Percentiles rank a stretch among this genome's conserved stretches.
These are phyloP conservation scores for Chaenocephalus aceratus DNA, from an alignment of 2,113 vertebrate species.

Conservation along the genomic window DNA sequence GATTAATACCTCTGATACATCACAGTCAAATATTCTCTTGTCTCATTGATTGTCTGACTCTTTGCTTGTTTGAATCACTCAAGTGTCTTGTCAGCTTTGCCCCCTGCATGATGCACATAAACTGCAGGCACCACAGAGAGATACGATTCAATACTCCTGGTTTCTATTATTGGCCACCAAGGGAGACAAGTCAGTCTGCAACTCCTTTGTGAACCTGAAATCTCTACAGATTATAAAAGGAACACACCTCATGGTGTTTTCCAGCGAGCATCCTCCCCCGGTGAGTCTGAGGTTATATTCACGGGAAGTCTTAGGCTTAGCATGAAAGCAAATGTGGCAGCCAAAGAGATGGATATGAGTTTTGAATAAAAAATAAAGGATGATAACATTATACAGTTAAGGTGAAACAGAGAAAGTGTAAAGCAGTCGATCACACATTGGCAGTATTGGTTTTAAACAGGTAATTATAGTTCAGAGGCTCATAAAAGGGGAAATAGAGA, in stretches of 20 bases:
- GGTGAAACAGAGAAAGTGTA: neutral
- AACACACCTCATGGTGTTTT: constrained; percentile 7
- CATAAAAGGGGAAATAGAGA: neutral
- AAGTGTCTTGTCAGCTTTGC: constrained; percentile 27
- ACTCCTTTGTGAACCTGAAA: constrained; percentile 40
- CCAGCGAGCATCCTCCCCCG: constrained; percentile 13
- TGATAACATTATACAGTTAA: neutral
- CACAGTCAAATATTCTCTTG: neutral
- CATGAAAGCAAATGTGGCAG: constrained; percentile 6
- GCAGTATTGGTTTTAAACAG: no score
- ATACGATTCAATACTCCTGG: constrained; percentile 10
- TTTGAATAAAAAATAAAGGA: neutral
- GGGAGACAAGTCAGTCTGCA: constrained; percentile 37
- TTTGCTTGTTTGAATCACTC: constrained; percentile 6
- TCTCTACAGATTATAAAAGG: constrained; percentile 20
- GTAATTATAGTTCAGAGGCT: no score
- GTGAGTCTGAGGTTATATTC: constrained; percentile 5
- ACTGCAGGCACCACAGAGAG: constrained; percentile 8
- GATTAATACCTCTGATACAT: neutral
- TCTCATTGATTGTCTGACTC: constrained; percentile 2
- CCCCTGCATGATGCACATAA: constrained; percentile 16
- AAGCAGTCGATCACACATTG: neutral
- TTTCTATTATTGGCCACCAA: constrained; percentile 26
- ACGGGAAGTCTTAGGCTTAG: neutral
- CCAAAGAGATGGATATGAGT: neutral